These are phyloP conservation scores for Apostichopus leukothele DNA, from an alignment of 53 echinoderm and acorn worm species.

Conservation along the genomic window DNA sequence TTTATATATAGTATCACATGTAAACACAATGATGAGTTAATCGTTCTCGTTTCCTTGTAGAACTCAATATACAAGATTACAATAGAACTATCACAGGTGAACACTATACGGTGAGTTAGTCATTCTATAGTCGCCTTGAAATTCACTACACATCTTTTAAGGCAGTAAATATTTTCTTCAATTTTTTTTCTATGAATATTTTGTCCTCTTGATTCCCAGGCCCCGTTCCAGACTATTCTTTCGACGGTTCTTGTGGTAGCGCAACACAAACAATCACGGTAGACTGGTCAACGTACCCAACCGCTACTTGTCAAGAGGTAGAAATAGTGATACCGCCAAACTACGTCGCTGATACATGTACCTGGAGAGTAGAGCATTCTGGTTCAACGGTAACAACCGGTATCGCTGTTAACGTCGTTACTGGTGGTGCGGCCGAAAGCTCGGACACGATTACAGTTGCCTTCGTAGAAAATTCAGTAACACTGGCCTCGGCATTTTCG, in stretches of 20 bases:
- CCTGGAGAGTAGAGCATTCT: not conserved
- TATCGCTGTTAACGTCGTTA: conserved; percentile 1
- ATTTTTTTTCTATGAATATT: too few relatives aligned
- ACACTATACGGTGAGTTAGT: too few relatives aligned
- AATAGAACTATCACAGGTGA: too few relatives aligned
- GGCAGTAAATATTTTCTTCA: too few relatives aligned
- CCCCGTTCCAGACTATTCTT: not conserved
- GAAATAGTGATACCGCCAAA: not conserved
- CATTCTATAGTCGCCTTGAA: too few relatives aligned
- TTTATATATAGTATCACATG: too few relatives aligned
- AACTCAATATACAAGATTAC: too few relatives aligned
- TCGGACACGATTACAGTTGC: not conserved
- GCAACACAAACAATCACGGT: not conserved
- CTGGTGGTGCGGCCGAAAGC: not conserved
- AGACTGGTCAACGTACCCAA: not conserved
- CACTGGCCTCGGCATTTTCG: not conserved
- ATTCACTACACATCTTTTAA: too few relatives aligned
- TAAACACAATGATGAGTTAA: too few relatives aligned
- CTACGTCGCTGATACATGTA: conserved; percentile 6
- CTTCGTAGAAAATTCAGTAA: not conserved
- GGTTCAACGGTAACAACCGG: not conserved
- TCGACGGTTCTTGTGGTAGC: not conserved
- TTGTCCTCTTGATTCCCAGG: not conserved
- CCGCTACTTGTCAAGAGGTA: not conserved
- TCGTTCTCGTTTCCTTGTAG: too few relatives aligned